Evolutionary conservation across 2,113 vertebrate genomes (phyloP), one percentile per base, ranked within the genome.

Genomic region (Carettochelys insculpta): DNA sequence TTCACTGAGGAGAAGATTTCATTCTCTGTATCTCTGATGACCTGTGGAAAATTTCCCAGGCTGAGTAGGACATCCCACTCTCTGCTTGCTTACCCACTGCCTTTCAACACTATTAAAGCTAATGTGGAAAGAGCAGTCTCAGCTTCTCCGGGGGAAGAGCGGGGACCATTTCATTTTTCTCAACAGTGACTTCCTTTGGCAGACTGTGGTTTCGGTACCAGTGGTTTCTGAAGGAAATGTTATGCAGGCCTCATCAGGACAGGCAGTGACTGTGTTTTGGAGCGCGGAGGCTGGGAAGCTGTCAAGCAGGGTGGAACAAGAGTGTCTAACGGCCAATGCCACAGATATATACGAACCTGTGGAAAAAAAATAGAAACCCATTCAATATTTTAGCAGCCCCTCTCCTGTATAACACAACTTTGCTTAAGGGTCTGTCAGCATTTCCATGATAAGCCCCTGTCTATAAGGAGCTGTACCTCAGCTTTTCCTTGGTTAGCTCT

Each of bases 171-270:
- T 73, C 68, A 73, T 38, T 73, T 73, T 73, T 20, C 19, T 73
- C 68, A 73, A 25, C 20, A 11, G 45, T 83, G 58, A 5, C 11
- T 56, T 16, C 29, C 52, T 80, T 54, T 43, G 61, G 38, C 43
- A 79, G 31, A n/a, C 29, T 89, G 29, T 8, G 85, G 8, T 12
- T 17, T 68, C 41, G 41, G 4, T n/a, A 75, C 75, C 51, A 2
- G 1, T 0, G 0, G 24, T 77, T n/a, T 25, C 41, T 80, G 50
- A 16, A 4, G 25, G 0, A 22, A 82, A 17, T 5, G 51, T 14
- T 80, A 31, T 25, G 27, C 43, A 71, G n/a, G n/a, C 52, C 90
- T 73, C 54, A 43, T 56, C 43, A 71, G 52, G 48, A 90, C 31
- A 20, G 61, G 61, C 12, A 48, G 3, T 54, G 34, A 19, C 68